A percentile compares a stretch with the other conserved stretches of the same genome.
phyloP scores from a whole-genome alignment of 2,888 invertebrate species.

The Byasa hedistus region DNA sequence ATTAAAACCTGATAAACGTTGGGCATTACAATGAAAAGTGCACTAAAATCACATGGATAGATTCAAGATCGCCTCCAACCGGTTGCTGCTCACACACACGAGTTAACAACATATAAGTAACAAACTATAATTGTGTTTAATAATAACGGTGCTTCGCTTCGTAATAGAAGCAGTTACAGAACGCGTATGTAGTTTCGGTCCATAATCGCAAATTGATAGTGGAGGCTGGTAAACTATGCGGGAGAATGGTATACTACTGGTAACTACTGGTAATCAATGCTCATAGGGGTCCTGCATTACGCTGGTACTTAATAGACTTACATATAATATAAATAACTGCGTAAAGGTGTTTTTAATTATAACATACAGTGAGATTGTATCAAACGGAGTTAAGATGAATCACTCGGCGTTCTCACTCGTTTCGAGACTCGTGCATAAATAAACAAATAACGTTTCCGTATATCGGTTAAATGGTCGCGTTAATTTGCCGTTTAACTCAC shows the following conservation, averaged over 20 bases:
- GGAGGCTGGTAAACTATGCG: conserved; percentile 53
- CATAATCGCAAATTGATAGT: conserved; percentile 54
- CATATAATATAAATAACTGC: conserved; percentile 24
- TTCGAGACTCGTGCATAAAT: conserved; percentile 46
- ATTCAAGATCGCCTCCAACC: conserved; percentile 47
- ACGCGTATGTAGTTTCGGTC: conserved; percentile 51
- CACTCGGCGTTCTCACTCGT: conserved; percentile 47
- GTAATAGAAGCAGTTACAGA: conserved; percentile 48
- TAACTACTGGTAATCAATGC: conserved; percentile 50
- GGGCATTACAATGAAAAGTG: conserved; percentile 47
- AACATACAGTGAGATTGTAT: background rate
- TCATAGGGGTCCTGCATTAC: conserved; percentile 55
- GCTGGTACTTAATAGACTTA: conserved; percentile 42
- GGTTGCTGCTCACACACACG: conserved; percentile 44
- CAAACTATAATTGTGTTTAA: conserved; percentile 55
- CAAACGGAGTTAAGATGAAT: conserved; percentile 48
- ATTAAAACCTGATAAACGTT: conserved; percentile 34
- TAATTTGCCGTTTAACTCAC: background rate
- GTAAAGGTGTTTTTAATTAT: conserved; percentile 2
- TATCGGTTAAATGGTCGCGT: conserved; percentile 34
- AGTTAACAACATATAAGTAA: conserved; percentile 46
- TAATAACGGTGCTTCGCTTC: conserved; percentile 62
- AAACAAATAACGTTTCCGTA: conserved; percentile 49
- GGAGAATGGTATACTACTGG: conserved; percentile 51
- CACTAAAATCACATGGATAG: conserved; percentile 62